These are phyloP conservation scores for Littorina saxatilis DNA, from an alignment of 1,140 invertebrate species.

Conservation along the genomic window DNA sequence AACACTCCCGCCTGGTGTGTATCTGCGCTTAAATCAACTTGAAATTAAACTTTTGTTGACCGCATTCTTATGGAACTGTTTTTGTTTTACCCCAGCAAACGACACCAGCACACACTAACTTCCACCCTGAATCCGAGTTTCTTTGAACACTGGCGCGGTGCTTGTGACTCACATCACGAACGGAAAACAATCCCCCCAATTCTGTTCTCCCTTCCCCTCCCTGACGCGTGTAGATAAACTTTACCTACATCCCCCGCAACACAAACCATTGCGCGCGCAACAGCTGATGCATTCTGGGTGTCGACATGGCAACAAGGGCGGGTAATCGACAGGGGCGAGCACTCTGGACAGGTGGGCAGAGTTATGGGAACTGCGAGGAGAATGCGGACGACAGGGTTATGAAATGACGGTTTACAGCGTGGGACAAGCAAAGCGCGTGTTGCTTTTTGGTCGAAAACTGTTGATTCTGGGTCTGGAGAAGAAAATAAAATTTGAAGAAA, in stretches of 20 bases:
- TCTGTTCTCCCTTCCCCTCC: not conserved
- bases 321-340: not conserved
- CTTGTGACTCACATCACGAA: not conserved
- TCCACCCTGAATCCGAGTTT: too few species aligned
- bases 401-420: not conserved
- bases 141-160: too few species aligned
- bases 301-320: not conserved
- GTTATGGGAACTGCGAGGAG: not conserved
- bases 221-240: not conserved
- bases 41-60: too few species aligned
- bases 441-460: not conserved
- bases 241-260: constrained; percentile 10
- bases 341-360: not conserved
- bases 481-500: not conserved
- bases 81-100: too few species aligned
- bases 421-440: not conserved
- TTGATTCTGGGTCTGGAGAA: not conserved
- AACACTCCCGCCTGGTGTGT: too few species aligned
- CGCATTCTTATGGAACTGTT: too few species aligned
- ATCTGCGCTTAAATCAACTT: too few species aligned
- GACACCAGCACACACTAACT: too few species aligned
- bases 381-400: not conserved
- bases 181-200: constrained; percentile 2
- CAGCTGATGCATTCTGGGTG: not conserved
- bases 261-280: not conserved